A percentile compares a stretch with the other conserved stretches of the same genome.
Conservation (phyloP, 2,888 invertebrate species). For the Drosophila dives region DNA sequence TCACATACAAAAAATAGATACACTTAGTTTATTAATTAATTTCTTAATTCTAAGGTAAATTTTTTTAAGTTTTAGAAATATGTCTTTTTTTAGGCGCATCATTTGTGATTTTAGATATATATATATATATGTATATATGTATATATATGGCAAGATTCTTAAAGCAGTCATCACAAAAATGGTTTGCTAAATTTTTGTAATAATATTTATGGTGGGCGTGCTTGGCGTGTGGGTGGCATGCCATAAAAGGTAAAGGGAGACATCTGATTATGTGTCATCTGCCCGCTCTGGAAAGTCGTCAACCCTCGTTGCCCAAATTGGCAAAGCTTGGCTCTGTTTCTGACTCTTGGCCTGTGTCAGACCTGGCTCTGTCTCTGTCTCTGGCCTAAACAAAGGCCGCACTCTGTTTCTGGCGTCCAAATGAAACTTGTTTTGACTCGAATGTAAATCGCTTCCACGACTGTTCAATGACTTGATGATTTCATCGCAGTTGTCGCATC, state of each 20-base stretch:
- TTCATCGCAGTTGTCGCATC: slow-evolving; percentile 27
- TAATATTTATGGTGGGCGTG: neutral
- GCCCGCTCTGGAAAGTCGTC: slow-evolving; percentile 21
- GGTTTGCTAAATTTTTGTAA: slow-evolving; percentile 24
- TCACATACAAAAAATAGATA: neutral
- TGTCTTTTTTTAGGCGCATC: neutral
- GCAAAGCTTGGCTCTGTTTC: slow-evolving; percentile 5
- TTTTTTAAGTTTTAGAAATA: neutral
- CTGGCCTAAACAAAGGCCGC: slow-evolving; percentile 13
- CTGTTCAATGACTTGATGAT: slow-evolving; percentile 39
- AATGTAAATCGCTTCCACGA: slow-evolving; percentile 37
- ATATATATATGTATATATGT: neutral
- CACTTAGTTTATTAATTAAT: too few species aligned
- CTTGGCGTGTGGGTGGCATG: neutral
- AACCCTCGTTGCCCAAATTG: slow-evolving; percentile 39
- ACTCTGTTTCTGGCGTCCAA: slow-evolving; percentile 3
- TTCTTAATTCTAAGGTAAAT: neutral
- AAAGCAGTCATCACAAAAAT: slow-evolving; percentile 10
- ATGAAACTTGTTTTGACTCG: slow-evolving; percentile 36
- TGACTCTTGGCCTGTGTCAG: too few species aligned
- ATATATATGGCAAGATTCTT: neutral
- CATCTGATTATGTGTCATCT: slow-evolving; percentile 28
- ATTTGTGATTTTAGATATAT: neutral
- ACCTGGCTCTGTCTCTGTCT: slow-evolving; percentile 2
- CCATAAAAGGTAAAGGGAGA: slow-evolving; percentile 9